A percentile compares a stretch with the other conserved stretches of the same genome.
Conservation (phyloP, 1,140 invertebrate genomes). For the Drosophila navojoa region DNA sequence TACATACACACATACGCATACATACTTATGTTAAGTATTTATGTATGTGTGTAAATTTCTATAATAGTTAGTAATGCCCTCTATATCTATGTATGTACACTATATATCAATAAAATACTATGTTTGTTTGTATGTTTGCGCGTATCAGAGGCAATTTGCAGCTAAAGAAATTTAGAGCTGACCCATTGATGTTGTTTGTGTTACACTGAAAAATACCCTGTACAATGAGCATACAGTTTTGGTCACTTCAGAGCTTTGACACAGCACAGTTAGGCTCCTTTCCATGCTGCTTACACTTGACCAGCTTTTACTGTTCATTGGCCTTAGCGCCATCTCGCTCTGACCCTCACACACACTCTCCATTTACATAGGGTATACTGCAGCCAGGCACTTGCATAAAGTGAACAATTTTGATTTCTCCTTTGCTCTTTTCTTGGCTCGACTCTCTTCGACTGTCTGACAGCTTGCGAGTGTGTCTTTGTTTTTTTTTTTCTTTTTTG, state of each 20-base stretch:
- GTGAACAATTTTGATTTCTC: slow-evolving; percentile 12
- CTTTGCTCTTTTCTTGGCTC: slow-evolving; percentile 62
- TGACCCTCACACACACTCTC: neutral
- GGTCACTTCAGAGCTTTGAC: too few relatives aligned
- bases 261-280: too few relatives aligned
- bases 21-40: neutral
- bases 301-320: neutral
- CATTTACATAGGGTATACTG: neutral
- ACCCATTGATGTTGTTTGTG: neutral
- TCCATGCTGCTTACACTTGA: too few relatives aligned
- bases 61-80: neutral
- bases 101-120: slow-evolving; percentile 15
- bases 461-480: neutral
- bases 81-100: neutral
- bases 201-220: neutral
- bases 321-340: neutral
- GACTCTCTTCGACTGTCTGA: slow-evolving; percentile 48
- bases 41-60: neutral
- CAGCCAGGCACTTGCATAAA: neutral
- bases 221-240: neutral
- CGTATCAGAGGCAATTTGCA: slow-evolving; percentile 2
- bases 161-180: neutral
- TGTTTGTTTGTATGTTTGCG: neutral
- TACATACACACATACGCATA: neutral
- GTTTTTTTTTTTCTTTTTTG: slow-evolving; percentile 10